These are phyloP conservation scores for Furcifer pardalis DNA, from an alignment of 2,797 vertebrate genomes.

Conservation along the genomic window DNA sequence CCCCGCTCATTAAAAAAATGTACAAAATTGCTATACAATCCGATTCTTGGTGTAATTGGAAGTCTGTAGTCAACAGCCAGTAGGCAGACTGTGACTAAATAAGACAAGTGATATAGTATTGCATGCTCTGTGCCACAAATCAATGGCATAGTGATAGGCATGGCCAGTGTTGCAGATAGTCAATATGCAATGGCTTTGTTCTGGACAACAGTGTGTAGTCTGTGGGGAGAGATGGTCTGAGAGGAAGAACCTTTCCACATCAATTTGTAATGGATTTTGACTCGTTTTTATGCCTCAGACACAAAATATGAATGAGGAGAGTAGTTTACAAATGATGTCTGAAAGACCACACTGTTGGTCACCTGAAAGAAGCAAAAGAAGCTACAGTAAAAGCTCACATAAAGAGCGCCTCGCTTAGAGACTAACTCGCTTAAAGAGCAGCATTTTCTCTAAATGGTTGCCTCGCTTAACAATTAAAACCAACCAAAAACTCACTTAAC, in stretches of 20 bases:
- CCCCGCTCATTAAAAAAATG: constrained; percentile 17
- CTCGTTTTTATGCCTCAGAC: background rate
- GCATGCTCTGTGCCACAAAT: constrained; percentile 42
- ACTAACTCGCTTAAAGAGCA: no score
- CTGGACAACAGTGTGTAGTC: background rate
- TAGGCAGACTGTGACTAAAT: constrained; percentile 59
- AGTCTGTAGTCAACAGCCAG: constrained; percentile 31
- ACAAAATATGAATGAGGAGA: background rate
- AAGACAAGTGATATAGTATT: constrained; percentile 26
- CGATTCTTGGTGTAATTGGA: constrained; percentile 7
- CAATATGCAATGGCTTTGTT: constrained; percentile 33
- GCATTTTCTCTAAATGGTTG: no score
- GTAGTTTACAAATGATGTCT: background rate
- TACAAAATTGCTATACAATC: constrained; percentile 5
- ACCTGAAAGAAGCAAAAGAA: background rate
- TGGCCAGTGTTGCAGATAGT: background rate
- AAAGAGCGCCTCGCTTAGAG: no score
- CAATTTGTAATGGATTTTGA: background rate
- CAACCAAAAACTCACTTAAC: no score
- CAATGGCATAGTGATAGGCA: background rate
- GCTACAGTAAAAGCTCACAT: no score
- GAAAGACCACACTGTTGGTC: background rate
- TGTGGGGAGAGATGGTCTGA: background rate
- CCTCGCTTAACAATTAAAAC: no score
- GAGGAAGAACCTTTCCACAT: background rate